Evolutionary conservation across 64 coral and sea anemone species (phyloP).

Genomic region (Acropora tenuis): DNA sequence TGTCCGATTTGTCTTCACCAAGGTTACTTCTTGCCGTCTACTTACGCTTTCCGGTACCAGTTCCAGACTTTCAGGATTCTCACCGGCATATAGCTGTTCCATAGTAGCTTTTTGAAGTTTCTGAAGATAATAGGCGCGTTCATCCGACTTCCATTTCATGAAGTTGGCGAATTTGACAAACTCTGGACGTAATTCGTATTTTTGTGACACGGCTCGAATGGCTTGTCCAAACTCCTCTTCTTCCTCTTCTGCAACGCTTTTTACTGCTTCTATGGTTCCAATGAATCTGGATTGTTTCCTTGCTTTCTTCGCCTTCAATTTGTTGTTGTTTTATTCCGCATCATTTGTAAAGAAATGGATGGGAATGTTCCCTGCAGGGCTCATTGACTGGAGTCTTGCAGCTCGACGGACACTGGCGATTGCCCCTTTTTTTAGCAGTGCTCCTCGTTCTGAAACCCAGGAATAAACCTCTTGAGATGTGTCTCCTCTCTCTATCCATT

Average conservation of each 20-base stretch:
- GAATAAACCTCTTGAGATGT: too few species aligned
- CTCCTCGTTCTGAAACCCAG: background rate
- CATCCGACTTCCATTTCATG: background rate
- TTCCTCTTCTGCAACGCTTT: too few species aligned
- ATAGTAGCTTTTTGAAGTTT: background rate
- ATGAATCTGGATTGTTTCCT: too few species aligned
- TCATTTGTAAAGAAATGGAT: too few species aligned
- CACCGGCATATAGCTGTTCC: slow-evolving; percentile 3
- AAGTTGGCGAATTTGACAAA: background rate
- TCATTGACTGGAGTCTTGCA: slow-evolving; percentile 1
- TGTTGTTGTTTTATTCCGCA: too few species aligned
- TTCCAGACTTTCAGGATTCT: background rate
- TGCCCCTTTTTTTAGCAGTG: background rate
- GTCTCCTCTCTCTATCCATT: too few species aligned
- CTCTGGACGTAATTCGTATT: too few species aligned
- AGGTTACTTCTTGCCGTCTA: background rate
- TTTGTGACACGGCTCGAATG: too few species aligned
- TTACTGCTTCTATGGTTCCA: too few species aligned
- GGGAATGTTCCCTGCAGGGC: background rate
- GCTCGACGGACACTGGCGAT: slow-evolving; percentile 14
- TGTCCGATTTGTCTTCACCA: background rate
- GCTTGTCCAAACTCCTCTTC: too few species aligned
- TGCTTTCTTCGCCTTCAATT: too few species aligned
- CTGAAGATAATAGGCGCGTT: background rate
- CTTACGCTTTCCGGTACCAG: background rate